Conservation (phyloP, 2,797 vertebrate species). For the Carcharodon carcharias region DNA sequence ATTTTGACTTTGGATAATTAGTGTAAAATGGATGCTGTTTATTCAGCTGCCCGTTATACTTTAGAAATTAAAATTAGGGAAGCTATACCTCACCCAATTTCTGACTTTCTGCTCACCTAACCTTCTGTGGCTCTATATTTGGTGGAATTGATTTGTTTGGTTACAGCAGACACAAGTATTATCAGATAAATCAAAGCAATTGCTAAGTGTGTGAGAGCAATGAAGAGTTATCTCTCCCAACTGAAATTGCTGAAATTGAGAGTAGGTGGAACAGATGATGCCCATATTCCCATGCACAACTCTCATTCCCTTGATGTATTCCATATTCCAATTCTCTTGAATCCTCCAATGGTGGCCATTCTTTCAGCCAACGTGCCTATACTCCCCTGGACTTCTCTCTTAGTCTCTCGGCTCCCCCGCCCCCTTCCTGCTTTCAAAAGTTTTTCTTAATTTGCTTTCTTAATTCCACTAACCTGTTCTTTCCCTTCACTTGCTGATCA, state of each 20-base stretch:
- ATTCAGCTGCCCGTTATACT: neutral
- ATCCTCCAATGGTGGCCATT: neutral
- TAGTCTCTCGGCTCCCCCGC: neutral
- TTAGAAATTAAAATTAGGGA: neutral
- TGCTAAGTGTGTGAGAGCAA: neutral
- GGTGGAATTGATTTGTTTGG: neutral
- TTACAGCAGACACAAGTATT: neutral
- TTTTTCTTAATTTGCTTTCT: neutral
- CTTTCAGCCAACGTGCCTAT: neutral
- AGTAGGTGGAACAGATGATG: conserved; percentile 7
- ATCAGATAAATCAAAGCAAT: neutral
- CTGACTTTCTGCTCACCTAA: neutral
- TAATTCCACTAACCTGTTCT: neutral
- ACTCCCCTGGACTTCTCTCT: neutral
- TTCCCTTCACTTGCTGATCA: neutral
- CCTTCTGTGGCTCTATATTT: neutral
- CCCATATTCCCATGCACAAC: neutral
- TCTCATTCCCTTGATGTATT: neutral
- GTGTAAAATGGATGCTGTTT: neutral
- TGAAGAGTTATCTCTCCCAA: neutral
- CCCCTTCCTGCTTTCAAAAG: neutral
- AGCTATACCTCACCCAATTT: neutral
- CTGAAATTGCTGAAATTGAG: neutral
- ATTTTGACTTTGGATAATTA: neutral
- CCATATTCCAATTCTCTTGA: neutral